phyloP scores from a whole-genome alignment of 2,113 vertebrate species.

The Sceloporus tristichus region DNA sequence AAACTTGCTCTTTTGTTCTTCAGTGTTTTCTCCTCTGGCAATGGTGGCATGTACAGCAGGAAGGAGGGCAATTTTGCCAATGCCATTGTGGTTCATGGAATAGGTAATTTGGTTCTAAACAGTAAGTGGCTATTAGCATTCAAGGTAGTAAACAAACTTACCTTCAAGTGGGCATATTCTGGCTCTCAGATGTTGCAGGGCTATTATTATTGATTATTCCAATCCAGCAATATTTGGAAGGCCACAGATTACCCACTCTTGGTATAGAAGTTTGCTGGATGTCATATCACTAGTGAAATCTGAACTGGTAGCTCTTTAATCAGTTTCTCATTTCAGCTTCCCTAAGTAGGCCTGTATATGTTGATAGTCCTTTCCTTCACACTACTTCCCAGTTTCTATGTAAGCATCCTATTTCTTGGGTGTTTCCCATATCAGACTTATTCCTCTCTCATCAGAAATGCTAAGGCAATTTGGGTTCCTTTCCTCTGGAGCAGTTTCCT shows the following conservation, averaged over 20 bases:
- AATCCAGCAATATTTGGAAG: too few species aligned
- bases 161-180: too few species aligned
- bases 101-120: background rate
- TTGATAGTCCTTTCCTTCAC: background rate
- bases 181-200: too few species aligned
- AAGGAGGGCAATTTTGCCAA: background rate
- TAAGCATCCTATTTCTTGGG: background rate
- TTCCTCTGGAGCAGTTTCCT: background rate
- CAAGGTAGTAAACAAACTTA: too few species aligned
- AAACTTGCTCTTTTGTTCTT: background rate
- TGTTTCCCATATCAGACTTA: background rate
- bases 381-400: background rate
- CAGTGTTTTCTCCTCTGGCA: background rate
- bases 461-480: background rate
- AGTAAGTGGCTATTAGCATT: background rate
- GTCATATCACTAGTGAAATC: background rate
- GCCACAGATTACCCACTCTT: too few species aligned
- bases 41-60: background rate
- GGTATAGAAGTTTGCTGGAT: background rate
- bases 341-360: background rate
- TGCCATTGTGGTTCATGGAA: background rate
- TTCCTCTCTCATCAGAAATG: background rate
- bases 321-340: background rate
- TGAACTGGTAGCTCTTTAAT: background rate
- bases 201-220: too few species aligned